These are phyloP conservation scores for Fratercula arctica DNA, from an alignment of 2,797 vertebrate genomes.

Conservation along the genomic window DNA sequence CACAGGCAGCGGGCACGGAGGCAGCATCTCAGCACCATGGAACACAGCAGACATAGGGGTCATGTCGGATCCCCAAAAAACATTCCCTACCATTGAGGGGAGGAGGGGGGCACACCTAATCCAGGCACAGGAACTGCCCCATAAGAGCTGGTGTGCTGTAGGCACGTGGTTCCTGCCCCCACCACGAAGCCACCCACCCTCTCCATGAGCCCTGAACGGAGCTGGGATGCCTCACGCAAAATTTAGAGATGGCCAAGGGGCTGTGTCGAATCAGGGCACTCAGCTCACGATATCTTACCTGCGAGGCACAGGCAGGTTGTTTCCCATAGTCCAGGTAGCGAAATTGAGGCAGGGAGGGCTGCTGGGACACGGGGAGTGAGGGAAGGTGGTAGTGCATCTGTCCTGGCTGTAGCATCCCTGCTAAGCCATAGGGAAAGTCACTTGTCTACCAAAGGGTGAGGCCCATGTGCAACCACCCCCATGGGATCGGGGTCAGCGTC, in stretches of 20 bases:
- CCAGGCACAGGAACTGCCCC: background rate
- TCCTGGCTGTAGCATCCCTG: background rate
- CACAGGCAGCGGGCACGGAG: too few relatives aligned
- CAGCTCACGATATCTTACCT: background rate
- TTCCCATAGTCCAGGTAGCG: background rate
- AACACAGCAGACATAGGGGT: rapidly evolving
- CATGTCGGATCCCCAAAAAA: background rate
- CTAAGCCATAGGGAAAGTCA: background rate
- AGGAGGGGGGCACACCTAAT: background rate
- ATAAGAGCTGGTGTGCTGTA: background rate
- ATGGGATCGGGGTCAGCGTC: background rate
- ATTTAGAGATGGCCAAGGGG: background rate
- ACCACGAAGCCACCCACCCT: rapidly evolving
- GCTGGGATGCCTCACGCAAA: rapidly evolving
- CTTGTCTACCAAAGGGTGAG: background rate
- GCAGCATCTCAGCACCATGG: background rate
- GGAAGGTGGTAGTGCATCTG: background rate
- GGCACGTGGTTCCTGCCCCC: rapidly evolving
- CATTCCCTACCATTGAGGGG: background rate
- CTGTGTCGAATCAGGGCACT: background rate
- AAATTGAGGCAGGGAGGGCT: background rate
- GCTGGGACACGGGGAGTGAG: background rate
- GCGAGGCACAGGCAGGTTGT: background rate
- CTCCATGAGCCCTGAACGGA: background rate
- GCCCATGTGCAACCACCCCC: background rate